These are phyloP conservation scores for Chamaetylas fuelleborni DNA, from an alignment of 2,113 vertebrate genomes.

Conservation along the genomic window DNA sequence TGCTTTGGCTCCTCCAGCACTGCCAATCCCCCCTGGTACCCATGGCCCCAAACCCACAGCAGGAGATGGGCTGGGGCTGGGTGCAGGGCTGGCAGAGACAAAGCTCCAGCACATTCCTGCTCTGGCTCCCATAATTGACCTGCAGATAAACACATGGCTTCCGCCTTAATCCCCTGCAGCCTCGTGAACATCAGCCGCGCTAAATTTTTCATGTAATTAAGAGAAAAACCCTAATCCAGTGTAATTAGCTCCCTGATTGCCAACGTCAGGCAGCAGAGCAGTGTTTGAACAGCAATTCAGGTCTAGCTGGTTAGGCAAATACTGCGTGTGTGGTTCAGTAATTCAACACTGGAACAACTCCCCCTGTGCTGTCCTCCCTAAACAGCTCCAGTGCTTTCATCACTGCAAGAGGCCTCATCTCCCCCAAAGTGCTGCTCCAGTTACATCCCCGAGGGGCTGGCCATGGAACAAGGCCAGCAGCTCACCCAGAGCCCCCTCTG, in stretches of 20 bases:
- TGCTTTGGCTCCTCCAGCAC: not conserved
- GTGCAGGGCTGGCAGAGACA: not conserved
- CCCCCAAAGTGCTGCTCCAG: not conserved
- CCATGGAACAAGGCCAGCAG: not conserved
- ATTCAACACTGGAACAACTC: not conserved
- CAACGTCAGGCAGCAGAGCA: constrained; percentile 65
- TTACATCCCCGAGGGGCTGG: not conserved
- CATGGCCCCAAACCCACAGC: not conserved
- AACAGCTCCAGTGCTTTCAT: not conserved
- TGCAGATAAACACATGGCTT: constrained; percentile 44
- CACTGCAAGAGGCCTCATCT: not conserved
- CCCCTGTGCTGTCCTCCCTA: not conserved
- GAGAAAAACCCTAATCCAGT: constrained; percentile 76
- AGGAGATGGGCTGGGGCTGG: not conserved
- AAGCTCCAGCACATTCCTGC: not conserved
- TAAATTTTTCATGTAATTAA: constrained; percentile 80
- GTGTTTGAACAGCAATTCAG: constrained; percentile 76
- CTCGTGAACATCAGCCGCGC: constrained; percentile 58
- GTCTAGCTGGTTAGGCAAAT: constrained; percentile 71
- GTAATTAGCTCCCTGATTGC: constrained; percentile 81
- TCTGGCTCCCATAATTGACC: not conserved
- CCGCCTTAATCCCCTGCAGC: constrained; percentile 64
- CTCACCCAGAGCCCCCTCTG: rapidly evolving
- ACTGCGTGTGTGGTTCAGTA: constrained; percentile 38
- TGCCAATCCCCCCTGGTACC: not conserved